Evolutionary conservation across 2,797 vertebrate genomes (phyloP), one percentile per base, ranked within the genome.

Genomic region (Rhyacichthys aspro): DNA sequence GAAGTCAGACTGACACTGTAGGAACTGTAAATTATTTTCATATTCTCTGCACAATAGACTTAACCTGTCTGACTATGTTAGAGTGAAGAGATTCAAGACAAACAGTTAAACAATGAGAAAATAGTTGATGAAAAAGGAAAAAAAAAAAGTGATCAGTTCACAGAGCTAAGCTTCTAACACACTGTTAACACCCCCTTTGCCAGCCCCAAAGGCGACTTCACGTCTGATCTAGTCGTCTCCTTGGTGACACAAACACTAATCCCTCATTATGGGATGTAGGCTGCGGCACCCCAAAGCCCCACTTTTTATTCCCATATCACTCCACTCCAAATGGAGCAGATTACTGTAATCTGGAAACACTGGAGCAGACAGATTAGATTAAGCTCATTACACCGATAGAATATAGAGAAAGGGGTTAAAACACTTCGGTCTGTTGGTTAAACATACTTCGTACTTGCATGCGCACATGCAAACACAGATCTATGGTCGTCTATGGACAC

Each of bases 311-410:
- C 78, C 82, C 74, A 63, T 89, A 90, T 91, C 87, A 83, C 80
- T 76, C 74, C 65, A 80, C 73, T 81, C 73, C 83, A 89, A 88
- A 86, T 9, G 72, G 65, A 74, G 66, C 78, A 86, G 85, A 92
- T 92, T 89, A 91, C 83, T 75, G 79, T 90, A 90, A 91, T 91
- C 88, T 88, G 84, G 69, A 76, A 86, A 89, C 81, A 89, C 78
- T 86, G 85, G 74, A 85, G 81, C 81, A 84, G 81, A 88, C 80
- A 89, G 89, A 92, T 91, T 89, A 91, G 72, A 84, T 87, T 89
- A 90, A 90, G 78, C 57, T 88, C 78, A 87, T 87, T 86, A 86
- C 74, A 73, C 67, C 81, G 62, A 73, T 63, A 74, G 80, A 85
- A 85, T 74, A 76, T 77, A 44, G 59, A 59, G 61, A 77, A 81